Evolutionary conservation across 2,888 invertebrate genomes (phyloP).

Genomic region (Synanthedon formicaeformis): DNA sequence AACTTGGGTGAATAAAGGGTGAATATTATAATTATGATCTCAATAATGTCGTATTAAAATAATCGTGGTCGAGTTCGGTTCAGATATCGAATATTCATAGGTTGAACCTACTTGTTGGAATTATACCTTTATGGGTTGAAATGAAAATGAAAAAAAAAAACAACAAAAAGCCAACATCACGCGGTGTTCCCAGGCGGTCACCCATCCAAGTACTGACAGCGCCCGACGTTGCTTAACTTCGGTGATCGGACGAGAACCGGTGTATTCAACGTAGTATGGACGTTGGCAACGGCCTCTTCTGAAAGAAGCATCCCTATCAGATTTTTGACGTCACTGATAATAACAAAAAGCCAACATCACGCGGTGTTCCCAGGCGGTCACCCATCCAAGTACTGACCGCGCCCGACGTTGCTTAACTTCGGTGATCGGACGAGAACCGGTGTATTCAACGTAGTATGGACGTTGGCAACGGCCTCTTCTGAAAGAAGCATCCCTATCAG

Average conservation of each 20-base stretch:
- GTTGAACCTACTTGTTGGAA: no score
- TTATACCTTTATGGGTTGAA: no score
- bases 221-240: conserved; percentile 21
- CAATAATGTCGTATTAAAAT: no score
- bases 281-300: conserved; percentile 14
- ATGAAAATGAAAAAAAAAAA: no score
- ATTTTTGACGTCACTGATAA: no score
- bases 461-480: background rate
- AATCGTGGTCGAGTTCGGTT: no score
- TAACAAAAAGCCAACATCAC: conserved; percentile 5
- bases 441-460: conserved; percentile 27
- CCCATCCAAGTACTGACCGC: conserved; percentile 13
- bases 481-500: no score
- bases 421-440: conserved; percentile 46
- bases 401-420: conserved; percentile 43
- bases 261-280: conserved; percentile 33
- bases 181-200: conserved; percentile 20
- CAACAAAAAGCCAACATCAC: conserved; percentile 14
- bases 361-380: conserved; percentile 21
- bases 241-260: conserved; percentile 25
- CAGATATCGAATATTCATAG: no score
- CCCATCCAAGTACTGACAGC: conserved; percentile 22
- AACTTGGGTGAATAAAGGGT: no score
- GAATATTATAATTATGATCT: no score
- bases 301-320: no score